These are phyloP conservation scores for Ennomos fuscantarius DNA, from an alignment of 2,888 invertebrate genomes.

Conservation along the genomic window DNA sequence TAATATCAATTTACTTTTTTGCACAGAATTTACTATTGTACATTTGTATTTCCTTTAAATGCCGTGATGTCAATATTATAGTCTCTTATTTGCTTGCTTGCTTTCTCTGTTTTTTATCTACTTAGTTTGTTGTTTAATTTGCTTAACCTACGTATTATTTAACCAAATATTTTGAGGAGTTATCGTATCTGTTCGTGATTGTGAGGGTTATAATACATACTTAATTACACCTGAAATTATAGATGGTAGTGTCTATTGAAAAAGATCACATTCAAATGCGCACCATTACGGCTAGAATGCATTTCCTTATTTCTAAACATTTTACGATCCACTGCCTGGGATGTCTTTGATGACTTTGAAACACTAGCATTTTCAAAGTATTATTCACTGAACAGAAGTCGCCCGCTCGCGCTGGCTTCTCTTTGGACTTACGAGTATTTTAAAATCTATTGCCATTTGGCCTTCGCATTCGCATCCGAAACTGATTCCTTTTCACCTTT, in stretches of 20 bases:
- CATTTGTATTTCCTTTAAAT: not conserved
- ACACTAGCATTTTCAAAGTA: slow-evolving; percentile 3
- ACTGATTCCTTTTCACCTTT: slow-evolving; percentile 29
- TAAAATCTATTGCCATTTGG: no score
- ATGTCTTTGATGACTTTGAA: not conserved
- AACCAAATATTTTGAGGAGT: no score
- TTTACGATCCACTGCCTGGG: slow-evolving; percentile 8
- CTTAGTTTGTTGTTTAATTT: no score
- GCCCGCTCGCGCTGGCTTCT: slow-evolving; percentile 10
- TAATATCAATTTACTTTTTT: slow-evolving; percentile 29
- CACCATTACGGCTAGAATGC: slow-evolving; percentile 11
- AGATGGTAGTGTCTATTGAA: slow-evolving; percentile 8
- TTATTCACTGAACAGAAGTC: slow-evolving; percentile 1
- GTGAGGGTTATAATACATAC: no score
- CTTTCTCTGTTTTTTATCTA: no score
- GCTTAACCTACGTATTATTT: no score
- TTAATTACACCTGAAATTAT: no score
- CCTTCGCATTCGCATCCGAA: slow-evolving; percentile 14
- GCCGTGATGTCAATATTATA: no score
- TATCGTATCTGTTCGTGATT: no score
- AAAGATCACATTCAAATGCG: slow-evolving; percentile 15
- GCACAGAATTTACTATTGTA: slow-evolving; percentile 14
- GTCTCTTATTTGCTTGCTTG: no score
- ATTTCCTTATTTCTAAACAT: slow-evolving; percentile 24
- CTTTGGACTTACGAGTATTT: not conserved